Evolutionary conservation across 2,113 vertebrate genomes (phyloP).

Genomic region (Meleagris gallopavo): DNA sequence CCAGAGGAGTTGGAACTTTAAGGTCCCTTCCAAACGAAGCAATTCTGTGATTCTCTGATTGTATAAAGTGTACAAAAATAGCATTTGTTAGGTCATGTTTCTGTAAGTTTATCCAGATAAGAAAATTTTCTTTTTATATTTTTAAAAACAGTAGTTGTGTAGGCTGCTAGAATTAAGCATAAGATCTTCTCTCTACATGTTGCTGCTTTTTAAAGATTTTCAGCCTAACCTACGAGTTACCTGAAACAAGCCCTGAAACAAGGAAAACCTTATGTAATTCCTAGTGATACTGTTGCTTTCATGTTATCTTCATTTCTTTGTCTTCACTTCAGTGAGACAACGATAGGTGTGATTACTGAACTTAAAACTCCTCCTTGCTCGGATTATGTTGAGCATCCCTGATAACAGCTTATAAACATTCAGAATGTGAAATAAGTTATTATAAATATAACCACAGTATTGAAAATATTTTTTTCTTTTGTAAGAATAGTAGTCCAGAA

Average conservation of each 20-base stretch:
- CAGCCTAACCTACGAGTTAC: rapidly evolving
- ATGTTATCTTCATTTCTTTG: neutral
- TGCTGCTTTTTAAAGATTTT: neutral
- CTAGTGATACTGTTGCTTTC: neutral
- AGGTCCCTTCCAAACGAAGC: neutral
- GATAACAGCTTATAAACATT: neutral
- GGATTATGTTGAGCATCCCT: neutral
- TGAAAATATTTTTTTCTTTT: neutral
- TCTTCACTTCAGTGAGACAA: neutral
- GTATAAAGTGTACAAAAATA: neutral
- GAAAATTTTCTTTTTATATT: neutral
- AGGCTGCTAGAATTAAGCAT: neutral
- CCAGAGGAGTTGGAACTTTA: neutral
- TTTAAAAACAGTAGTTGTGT: neutral
- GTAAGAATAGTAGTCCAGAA: neutral
- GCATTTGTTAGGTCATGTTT: neutral
- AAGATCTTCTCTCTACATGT: neutral
- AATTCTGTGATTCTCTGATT: neutral
- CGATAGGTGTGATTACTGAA: neutral
- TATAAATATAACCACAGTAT: neutral
- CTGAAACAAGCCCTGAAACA: neutral
- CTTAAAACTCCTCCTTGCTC: neutral
- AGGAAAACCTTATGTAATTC: neutral
- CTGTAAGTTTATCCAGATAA: neutral
- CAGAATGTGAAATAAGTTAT: neutral